A percentile compares a stretch with the other conserved stretches of the same genome.
Evolutionary conservation across 2,888 invertebrate species (phyloP).

Genomic region (Melinaea marsaeus): DNA sequence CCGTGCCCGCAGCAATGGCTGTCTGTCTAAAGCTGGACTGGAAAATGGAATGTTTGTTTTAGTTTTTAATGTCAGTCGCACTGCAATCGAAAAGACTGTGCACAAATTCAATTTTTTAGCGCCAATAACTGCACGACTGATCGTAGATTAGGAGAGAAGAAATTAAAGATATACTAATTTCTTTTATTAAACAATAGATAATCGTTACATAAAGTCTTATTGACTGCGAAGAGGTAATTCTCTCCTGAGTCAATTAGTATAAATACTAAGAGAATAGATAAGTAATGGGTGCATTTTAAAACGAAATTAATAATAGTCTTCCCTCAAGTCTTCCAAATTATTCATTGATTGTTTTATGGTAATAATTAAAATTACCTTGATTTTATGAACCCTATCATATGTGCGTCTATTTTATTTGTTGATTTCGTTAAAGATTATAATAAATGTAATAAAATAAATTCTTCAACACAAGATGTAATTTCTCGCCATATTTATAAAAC

Average conservation of each 20-base stretch:
- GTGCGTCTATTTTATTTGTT: too few relatives aligned
- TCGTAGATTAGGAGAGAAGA: slow-evolving; percentile 39
- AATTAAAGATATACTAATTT: slow-evolving; percentile 28
- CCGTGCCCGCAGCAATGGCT: slow-evolving; percentile 35
- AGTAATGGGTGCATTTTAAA: neutral
- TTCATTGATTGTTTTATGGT: too few relatives aligned
- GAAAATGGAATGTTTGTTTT: slow-evolving; percentile 62
- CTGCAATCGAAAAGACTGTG: slow-evolving; percentile 64
- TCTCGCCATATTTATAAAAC: too few relatives aligned
- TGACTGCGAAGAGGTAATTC: slow-evolving; percentile 8
- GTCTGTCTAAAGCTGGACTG: slow-evolving; percentile 53
- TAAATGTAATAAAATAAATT: too few relatives aligned
- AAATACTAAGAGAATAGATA: slow-evolving; percentile 2
- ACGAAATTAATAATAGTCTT: neutral
- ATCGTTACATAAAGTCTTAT: slow-evolving; percentile 21
- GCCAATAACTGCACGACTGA: slow-evolving; percentile 47
- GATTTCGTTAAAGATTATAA: too few relatives aligned
- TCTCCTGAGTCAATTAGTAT: too few relatives aligned
- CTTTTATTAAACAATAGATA: slow-evolving; percentile 16
- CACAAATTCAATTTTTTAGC: slow-evolving; percentile 72
- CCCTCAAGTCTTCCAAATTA: too few relatives aligned
- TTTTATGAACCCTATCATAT: too few relatives aligned
- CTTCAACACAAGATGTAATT: too few relatives aligned
- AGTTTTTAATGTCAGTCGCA: slow-evolving; percentile 51
- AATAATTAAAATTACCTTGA: too few relatives aligned